Conservation (phyloP, 53 echinoderm and acorn worm genomes). For the Henricia sp. region DNA sequence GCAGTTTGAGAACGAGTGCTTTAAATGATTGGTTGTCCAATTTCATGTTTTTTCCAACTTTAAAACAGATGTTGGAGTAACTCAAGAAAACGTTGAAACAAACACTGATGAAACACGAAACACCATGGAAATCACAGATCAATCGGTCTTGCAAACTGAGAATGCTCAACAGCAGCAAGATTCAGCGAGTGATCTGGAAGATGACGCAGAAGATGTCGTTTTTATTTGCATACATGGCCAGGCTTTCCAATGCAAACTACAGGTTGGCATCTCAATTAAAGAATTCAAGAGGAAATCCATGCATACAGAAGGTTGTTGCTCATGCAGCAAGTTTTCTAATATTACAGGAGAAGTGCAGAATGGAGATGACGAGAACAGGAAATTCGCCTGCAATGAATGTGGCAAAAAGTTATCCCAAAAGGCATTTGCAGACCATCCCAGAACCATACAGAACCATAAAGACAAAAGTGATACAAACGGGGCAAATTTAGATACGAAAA, state of each 20-base stretch:
- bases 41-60: no score
- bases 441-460: neutral
- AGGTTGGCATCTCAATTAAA: neutral
- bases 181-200: neutral
- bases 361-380: neutral
- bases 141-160: no score
- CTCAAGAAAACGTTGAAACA: neutral
- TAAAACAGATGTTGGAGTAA: no score
- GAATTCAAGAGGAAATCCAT: neutral
- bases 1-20: no score
- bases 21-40: no score
- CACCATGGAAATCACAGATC: neutral
- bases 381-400: constrained; percentile 18
- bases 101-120: neutral
- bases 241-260: constrained; percentile 29
- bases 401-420: constrained; percentile 17
- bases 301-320: neutral
- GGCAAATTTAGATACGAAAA: neutral
- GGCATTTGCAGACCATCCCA: constrained; percentile 20
- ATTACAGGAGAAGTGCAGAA: no score
- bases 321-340: constrained; percentile 17
- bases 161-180: neutral
- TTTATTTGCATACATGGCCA: constrained; percentile 33
- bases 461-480: neutral
- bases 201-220: neutral